phyloP scores from a whole-genome alignment of 2,888 invertebrate genomes.

The Ophion costatus region DNA sequence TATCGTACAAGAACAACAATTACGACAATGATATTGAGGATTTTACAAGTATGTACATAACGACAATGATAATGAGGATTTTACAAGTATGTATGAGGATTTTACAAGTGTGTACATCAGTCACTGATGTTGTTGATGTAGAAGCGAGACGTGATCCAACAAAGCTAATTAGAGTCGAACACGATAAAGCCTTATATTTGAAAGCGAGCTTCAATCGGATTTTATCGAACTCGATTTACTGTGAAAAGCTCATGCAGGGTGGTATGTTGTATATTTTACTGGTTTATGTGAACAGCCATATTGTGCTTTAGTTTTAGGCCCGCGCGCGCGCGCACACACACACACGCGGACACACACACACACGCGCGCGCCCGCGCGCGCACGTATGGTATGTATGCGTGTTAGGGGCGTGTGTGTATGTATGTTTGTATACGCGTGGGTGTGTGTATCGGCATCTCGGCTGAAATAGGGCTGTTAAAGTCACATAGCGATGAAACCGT shows the following conservation, averaged over 20 bases:
- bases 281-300: conserved; percentile 21
- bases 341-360: not conserved
- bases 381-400: not conserved
- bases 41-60: conserved; percentile 13
- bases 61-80: conserved; percentile 27
- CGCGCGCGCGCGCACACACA: too few relatives aligned
- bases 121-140: conserved; percentile 11
- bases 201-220: conserved; percentile 44
- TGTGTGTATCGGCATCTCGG: not conserved
- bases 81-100: not conserved
- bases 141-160: conserved; percentile 2
- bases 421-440: not conserved
- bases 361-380: too few relatives aligned
- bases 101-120: too few relatives aligned
- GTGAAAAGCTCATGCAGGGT: conserved; percentile 48
- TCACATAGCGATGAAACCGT: conserved; percentile 35
- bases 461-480: conserved; percentile 42
- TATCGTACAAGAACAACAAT: not conserved
- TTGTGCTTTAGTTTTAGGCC: not conserved
- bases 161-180: conserved; percentile 61
- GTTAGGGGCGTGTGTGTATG: not conserved
- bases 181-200: conserved; percentile 47
- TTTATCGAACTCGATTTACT: conserved; percentile 59
- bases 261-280: conserved; percentile 31
- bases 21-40: conserved; percentile 18